phyloP scores from a whole-genome alignment of 2,113 vertebrate species.

The Scomber scombrus region DNA sequence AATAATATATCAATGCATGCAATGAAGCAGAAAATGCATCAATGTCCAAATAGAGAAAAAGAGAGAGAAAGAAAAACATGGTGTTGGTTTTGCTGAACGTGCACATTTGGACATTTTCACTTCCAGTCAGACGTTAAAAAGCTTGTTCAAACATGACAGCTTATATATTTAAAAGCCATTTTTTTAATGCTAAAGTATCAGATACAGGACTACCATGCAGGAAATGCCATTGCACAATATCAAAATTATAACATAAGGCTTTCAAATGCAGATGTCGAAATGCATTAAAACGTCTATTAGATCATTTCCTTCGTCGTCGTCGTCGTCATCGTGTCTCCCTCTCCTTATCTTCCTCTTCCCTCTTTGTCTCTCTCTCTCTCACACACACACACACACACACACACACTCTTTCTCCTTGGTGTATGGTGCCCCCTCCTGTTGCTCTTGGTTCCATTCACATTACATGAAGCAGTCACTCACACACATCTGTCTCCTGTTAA shows the following conservation, averaged over 20 bases:
- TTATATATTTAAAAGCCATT: too few species aligned
- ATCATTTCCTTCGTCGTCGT: background rate
- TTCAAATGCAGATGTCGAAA: background rate
- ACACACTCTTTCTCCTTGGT: conserved; percentile 37
- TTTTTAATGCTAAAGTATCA: background rate
- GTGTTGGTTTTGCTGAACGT: background rate
- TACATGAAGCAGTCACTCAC: background rate
- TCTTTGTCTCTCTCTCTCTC: too few species aligned
- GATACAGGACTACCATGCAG: background rate
- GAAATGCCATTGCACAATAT: background rate
- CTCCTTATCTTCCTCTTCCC: background rate
- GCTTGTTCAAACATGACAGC: background rate
- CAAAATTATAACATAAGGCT: too few species aligned
- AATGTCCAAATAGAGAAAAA: background rate
- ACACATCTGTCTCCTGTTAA: background rate
- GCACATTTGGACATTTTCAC: too few species aligned
- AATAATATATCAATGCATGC: too few species aligned
- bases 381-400: background rate
- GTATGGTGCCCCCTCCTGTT: conserved; percentile 69
- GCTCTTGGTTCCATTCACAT: background rate
- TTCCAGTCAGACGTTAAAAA: background rate
- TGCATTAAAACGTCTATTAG: background rate
- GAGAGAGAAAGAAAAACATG: too few species aligned
- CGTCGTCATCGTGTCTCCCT: background rate
- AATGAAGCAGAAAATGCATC: too few species aligned